These are phyloP conservation scores for Manis javanica DNA, from an alignment of 2,797 vertebrate genomes.

Conservation along the genomic window DNA sequence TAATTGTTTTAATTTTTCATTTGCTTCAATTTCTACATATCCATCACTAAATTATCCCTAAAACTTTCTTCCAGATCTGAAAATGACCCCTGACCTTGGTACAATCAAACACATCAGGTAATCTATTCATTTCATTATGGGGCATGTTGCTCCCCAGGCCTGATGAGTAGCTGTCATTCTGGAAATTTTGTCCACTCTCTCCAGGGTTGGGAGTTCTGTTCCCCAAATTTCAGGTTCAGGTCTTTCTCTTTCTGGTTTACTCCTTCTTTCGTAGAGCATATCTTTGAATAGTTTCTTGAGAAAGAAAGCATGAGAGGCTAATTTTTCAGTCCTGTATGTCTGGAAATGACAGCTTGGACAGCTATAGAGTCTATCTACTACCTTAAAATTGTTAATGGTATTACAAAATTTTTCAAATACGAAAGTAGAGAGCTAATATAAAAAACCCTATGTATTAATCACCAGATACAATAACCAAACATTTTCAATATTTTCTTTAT, in stretches of 20 bases:
- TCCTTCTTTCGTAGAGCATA: background rate
- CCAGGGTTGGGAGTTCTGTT: background rate
- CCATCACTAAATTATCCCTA: background rate
- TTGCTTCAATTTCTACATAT: background rate
- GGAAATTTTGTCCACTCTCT: background rate
- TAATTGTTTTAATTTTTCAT: background rate
- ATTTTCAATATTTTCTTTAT: background rate
- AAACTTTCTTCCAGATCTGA: background rate
- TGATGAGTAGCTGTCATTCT: background rate
- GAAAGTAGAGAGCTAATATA: background rate
- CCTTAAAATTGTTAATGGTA: background rate
- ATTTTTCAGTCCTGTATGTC: background rate
- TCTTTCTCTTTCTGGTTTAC: background rate
- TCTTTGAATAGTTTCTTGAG: background rate
- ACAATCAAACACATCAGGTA: background rate
- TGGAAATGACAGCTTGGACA: background rate
- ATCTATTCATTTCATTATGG: background rate
- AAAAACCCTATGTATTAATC: background rate
- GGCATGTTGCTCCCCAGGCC: background rate
- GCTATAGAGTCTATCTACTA: background rate
- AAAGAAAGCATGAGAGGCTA: background rate
- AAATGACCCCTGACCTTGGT: background rate
- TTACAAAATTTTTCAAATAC: background rate
- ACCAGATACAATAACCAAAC: background rate
- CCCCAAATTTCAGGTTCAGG: background rate